phyloP scores from a whole-genome alignment of 2,797 vertebrate species.

The Distichodus sexfasciatus region DNA sequence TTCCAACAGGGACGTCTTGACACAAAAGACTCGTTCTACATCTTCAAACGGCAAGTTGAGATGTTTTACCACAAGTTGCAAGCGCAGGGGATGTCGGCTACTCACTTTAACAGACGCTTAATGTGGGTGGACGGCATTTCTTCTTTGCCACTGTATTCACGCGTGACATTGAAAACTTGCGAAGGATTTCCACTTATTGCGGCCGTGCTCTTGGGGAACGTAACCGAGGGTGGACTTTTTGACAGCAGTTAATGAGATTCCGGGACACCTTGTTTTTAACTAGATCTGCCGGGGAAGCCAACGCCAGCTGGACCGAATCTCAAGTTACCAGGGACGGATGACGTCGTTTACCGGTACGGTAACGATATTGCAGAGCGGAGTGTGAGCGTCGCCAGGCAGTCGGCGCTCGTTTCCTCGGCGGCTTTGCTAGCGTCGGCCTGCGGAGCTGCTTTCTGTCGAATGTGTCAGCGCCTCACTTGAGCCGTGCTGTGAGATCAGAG shows the following conservation, averaged over 20 bases:
- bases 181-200: conserved; percentile 40
- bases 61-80: background rate
- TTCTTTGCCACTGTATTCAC: conserved; percentile 23
- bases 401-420: background rate
- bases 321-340: conserved; percentile 37
- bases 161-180: conserved; percentile 26
- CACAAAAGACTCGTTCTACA: conserved; percentile 8
- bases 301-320: background rate
- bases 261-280: conserved; percentile 8
- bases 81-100: background rate
- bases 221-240: background rate
- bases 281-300: conserved; percentile 6
- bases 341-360: conserved; percentile 62
- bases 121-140: conserved; percentile 32
- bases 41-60: background rate
- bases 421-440: background rate
- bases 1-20: no score
- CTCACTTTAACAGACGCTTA: conserved; percentile 32
- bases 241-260: conserved; percentile 6
- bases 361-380: conserved; percentile 23
- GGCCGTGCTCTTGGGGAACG: conserved; percentile 38
- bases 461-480: background rate
- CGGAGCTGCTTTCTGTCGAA: background rate
- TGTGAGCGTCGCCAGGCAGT: background rate
- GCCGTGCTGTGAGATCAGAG: background rate